Conservation (phyloP, 2,797 vertebrate genomes). For the Sebastes kiyomatsui region DNA sequence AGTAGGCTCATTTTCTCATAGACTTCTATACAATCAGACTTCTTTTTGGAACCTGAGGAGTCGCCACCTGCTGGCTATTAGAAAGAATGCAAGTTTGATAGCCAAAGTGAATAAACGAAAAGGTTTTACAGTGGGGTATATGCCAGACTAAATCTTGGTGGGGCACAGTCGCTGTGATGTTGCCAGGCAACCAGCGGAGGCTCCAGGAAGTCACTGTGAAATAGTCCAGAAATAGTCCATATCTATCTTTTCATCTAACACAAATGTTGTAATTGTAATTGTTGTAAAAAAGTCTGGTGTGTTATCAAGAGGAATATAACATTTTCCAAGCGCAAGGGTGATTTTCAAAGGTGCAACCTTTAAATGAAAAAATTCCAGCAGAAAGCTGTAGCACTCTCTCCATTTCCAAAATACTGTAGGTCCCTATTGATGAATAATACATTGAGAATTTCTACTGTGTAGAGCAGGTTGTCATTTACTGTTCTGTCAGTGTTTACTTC, state of each 20-base stretch:
- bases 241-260: constrained; percentile 8
- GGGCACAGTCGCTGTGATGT: background rate
- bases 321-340: background rate
- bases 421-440: background rate
- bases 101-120: background rate
- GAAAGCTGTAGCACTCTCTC: background rate
- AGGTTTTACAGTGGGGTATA: background rate
- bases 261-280: background rate
- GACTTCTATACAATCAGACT: too few relatives aligned
- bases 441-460: background rate
- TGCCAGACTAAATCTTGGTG: background rate
- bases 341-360: background rate
- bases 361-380: background rate
- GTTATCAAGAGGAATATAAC: background rate
- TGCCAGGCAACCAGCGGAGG: constrained; percentile 37
- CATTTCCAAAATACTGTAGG: background rate
- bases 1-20: too few relatives aligned
- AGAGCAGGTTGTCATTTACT: background rate
- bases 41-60: too few relatives aligned
- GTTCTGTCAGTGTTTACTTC: background rate
- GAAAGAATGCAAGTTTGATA: background rate
- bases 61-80: too few relatives aligned
- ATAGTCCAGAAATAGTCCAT: constrained; percentile 34
- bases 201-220: constrained; percentile 6
- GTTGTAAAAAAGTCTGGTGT: background rate